Evolutionary conservation across 2,797 vertebrate species (phyloP).

Genomic region (Enteromius trimaculatus): DNA sequence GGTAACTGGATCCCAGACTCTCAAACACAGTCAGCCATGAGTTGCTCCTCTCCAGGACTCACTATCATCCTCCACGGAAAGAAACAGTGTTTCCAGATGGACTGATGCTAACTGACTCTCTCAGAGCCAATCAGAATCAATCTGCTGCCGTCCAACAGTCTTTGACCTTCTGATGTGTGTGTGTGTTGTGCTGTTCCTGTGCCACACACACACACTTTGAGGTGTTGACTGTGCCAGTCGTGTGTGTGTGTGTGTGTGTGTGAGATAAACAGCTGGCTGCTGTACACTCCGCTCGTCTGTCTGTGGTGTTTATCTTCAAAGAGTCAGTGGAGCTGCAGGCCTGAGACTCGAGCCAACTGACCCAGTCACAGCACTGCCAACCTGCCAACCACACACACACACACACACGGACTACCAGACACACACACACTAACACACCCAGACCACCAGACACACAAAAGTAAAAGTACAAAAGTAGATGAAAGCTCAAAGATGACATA

Average conservation of each 20-base stretch:
- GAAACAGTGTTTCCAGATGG: neutral
- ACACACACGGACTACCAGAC: too few species aligned
- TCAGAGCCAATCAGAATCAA: constrained; percentile 6
- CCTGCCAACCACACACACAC: neutral
- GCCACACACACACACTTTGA: constrained; percentile 19
- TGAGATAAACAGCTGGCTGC: constrained; percentile 65
- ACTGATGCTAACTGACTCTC: neutral
- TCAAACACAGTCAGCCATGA: neutral
- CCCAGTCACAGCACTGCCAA: neutral
- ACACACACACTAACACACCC: too few species aligned
- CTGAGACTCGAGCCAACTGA: neutral
- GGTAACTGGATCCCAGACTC: neutral
- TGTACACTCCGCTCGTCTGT: constrained; percentile 56
- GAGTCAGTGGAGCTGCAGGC: constrained; percentile 13
- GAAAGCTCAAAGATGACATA: too few species aligned
- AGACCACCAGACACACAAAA: too few species aligned
- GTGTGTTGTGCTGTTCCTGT: neutral
- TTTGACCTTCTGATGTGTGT: neutral
- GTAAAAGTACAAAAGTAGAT: too few species aligned
- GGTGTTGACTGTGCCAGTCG: neutral
- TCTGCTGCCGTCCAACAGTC: neutral
- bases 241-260: constrained; percentile 4
- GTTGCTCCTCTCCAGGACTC: neutral
- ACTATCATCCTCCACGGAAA: neutral
- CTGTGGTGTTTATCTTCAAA: constrained; percentile 26